Percentiles rank a stretch among this genome's conserved stretches.
Evolutionary conservation across 1,140 invertebrate genomes (phyloP).

Genomic region (Cherax destructor): DNA sequence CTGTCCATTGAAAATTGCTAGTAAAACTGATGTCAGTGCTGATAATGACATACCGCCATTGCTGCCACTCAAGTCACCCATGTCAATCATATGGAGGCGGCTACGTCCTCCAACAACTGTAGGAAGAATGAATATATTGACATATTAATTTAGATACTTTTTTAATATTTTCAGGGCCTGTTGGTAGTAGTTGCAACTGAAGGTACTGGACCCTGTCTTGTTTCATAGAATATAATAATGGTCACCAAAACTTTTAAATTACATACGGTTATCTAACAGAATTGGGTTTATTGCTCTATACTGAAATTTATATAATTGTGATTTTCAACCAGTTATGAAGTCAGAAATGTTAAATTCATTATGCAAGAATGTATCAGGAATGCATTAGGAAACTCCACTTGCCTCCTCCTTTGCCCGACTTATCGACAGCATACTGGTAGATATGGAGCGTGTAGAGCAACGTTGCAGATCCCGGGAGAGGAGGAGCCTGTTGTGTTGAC

Average conservation of each 20-base stretch:
- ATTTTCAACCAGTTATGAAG: no score
- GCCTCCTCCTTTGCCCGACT: constrained; percentile 90
- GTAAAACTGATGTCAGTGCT: constrained; percentile 92
- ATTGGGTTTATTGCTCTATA: no score
- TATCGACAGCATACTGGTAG: constrained; percentile 92
- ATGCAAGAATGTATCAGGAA: no score
- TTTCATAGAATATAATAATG: no score
- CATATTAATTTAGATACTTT: no score
- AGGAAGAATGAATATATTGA: constrained; percentile 69
- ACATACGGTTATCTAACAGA: no score
- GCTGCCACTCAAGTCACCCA: constrained; percentile 84
- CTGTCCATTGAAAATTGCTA: constrained; percentile 96
- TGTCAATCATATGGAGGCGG: constrained; percentile 93
- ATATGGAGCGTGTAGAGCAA: constrained; percentile 95
- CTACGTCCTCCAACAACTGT: constrained; percentile 94
- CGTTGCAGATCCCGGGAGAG: constrained; percentile 83
- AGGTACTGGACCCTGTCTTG: no score
- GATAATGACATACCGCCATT: constrained; percentile 87
- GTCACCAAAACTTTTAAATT: no score
- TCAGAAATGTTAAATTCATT: no score
- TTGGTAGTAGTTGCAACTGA: not conserved
- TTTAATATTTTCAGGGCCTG: no score
- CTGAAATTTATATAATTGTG: no score
- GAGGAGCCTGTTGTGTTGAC: constrained; percentile 91
- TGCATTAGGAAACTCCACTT: constrained; percentile 74